Percentiles rank a stretch among this genome's conserved stretches.
phyloP scores from a whole-genome alignment of 2,113 vertebrate species.

The Eupsittula cactorum region DNA sequence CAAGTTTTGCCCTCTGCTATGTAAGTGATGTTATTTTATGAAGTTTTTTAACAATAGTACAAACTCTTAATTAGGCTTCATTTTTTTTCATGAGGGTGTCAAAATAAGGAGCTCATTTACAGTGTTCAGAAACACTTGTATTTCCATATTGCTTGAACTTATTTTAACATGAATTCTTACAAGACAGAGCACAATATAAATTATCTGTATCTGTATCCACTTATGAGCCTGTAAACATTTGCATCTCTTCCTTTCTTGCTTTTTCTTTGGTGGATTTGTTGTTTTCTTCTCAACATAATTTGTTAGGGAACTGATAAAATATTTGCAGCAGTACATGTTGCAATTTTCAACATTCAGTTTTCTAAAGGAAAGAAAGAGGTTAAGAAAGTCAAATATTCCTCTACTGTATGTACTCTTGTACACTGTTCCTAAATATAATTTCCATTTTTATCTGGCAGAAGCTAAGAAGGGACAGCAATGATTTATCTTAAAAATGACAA shows the following conservation, averaged over 20 bases:
- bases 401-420: neutral
- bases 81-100: neutral
- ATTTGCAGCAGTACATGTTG: neutral
- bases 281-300: neutral
- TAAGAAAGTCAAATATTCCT: neutral
- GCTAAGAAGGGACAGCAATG: neutral
- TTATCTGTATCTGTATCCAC: neutral
- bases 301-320: neutral
- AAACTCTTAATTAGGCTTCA: neutral
- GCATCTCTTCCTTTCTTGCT: neutral
- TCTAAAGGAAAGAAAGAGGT: neutral
- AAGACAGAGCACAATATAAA: neutral
- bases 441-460: slow-evolving; percentile 14
- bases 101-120: neutral
- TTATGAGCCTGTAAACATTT: neutral
- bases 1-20: neutral
- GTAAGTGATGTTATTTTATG: neutral
- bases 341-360: neutral
- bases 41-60: neutral
- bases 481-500: slow-evolving; percentile 9
- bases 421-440: neutral
- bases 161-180: neutral
- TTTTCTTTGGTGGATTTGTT: neutral
- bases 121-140: neutral
- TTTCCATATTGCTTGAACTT: neutral